Conservation (phyloP, 2,888 invertebrate species). For the Spatulosminthurus flaviceps region DNA sequence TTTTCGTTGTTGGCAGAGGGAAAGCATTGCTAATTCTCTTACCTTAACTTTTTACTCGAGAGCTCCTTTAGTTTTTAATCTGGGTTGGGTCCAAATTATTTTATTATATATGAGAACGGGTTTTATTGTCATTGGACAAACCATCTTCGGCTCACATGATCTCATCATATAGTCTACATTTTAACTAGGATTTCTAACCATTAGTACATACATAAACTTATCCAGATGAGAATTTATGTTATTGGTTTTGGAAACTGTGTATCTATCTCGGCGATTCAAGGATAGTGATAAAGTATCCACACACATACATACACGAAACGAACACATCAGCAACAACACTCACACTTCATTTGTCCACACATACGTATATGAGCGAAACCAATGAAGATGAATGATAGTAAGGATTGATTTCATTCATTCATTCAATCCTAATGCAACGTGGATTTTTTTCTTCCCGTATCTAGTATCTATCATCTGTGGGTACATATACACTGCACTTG, state of each 20-base stretch:
- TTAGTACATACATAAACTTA: not conserved
- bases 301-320: too few relatives aligned
- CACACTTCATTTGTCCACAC: not conserved
- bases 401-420: not conserved
- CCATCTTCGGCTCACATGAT: constrained; percentile 3
- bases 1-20: not conserved
- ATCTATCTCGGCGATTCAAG: not conserved
- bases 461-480: too few relatives aligned
- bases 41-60: not conserved
- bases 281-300: not conserved
- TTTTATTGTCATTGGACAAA: constrained; percentile 12
- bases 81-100: constrained; percentile 10
- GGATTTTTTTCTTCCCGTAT: not conserved
- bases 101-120: constrained; percentile 10
- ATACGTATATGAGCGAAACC: not conserved
- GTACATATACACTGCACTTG: too few relatives aligned
- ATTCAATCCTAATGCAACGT: not conserved
- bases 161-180: not conserved
- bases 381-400: constrained; percentile 21
- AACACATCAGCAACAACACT: not conserved
- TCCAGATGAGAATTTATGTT: not conserved
- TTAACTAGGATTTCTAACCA: not conserved
- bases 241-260: not conserved
- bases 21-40: not conserved
- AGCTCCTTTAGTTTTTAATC: not conserved